Base-by-base conservation (phyloP, 1,140 invertebrate species). In the Neodiprion virginianus region DNA sequence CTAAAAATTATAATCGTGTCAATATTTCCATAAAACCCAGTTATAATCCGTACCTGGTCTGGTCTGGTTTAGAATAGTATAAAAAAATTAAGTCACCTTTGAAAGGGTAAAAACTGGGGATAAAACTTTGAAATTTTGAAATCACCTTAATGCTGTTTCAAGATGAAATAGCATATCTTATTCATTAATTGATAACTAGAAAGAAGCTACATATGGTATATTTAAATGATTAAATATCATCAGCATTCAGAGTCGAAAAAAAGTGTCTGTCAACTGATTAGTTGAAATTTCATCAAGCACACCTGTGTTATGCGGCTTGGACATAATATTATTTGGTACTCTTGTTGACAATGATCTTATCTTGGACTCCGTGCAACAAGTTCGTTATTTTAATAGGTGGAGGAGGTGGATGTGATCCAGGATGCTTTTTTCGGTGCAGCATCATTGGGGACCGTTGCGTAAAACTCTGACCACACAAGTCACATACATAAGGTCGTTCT, bases 401-500 rank as follows among this genome's bases (percentile, higher is more conserved):
- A 0, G 85, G 84, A 1, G 82, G 80, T 5, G 88, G 86, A 80
- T 88, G 83, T 8, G 87, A 80, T 0, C 91, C 91, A 1, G 93
- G 93, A 78, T 90, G 89, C 48, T 88, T 86, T 47, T 84, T 84
- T 21, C 85, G 79, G 68, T 91, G 90, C 11, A 88, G 79, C 80
- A 88, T 87, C 78, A 90, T 87, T 4, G 87, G 86, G 7, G 87
- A 88, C 2, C 86, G 81, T 74, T 90, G 89, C 1, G 88, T 89
- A 75, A 90, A 90, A 17, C 82, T 87, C 68, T 87, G 85, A 0
- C 86, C 86, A 73, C 90, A 91, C 0, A 89, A 84, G 48, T 89
- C 86, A 69, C 91, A 92, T 8, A 86, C 81, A 71, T 89, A 91
- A 0, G 91, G 90, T 78, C 89, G 82, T 75, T 90, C 86, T 0